Evolutionary conservation across 1,140 invertebrate genomes (phyloP), one percentile per base, ranked within the genome.

Genomic region (Charaxes varanes): DNA sequence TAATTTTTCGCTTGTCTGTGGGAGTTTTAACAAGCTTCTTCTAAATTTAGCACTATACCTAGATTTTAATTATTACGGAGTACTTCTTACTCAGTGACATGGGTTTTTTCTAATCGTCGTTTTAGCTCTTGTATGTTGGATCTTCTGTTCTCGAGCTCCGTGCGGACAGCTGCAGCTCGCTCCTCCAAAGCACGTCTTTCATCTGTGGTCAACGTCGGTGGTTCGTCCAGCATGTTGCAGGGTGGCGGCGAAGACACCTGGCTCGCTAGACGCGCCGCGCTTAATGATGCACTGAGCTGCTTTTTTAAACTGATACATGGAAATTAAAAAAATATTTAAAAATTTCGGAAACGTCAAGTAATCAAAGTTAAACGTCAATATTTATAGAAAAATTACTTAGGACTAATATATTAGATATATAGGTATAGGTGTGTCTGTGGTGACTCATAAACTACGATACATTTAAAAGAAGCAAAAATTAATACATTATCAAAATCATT

Each of bases 41-140:
- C n/a, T n/a, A n/a, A n/a, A n/a, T n/a, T n/a, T n/a, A n/a, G n/a
- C n/a, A n/a, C n/a, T n/a, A n/a, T n/a, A n/a, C n/a, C n/a, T n/a
- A n/a, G n/a, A n/a, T n/a, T n/a, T n/a, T n/a, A n/a, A n/a, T n/a
- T n/a, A n/a, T n/a, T n/a, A n/a, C n/a, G n/a, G n/a, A n/a, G n/a
- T n/a, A n/a, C n/a, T n/a, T n/a, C 89, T 89, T 77, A 93, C 92
- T 94, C 93, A 5, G 92, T 92, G 16, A 93, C 92, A 67, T 94
- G 91, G 4, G 93, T 86, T 45, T 90, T 87, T 53, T 94, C 92
- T 12, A 94, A 81, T 1, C 91, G 86, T 40, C 91, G 74, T 66
- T 92, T 92, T 4, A 93, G 84, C 53, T 92, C 92, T 62, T 92
- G 92, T 61, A 94, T 92, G 19, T 89, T 87, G 17, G 89, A 80